Percentiles rank a stretch among this genome's conserved stretches.
Conservation (phyloP, 2,888 invertebrate genomes). For the Pyrochroa serraticornis region DNA sequence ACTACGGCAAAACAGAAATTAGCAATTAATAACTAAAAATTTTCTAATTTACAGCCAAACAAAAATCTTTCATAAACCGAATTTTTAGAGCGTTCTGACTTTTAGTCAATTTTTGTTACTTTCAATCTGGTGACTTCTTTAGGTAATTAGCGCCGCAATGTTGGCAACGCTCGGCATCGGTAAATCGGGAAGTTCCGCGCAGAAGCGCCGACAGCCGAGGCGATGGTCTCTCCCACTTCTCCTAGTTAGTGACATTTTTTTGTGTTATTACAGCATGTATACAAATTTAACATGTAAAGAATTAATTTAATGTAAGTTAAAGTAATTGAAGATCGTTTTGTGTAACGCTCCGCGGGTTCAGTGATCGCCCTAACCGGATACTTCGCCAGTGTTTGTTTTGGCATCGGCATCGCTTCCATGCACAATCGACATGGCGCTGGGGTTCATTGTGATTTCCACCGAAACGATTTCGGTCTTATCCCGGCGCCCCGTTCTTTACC, state of each 20-base stretch:
- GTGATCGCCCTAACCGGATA: not conserved
- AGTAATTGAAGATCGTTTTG: conserved; percentile 5
- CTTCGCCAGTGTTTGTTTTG: conserved; percentile 28
- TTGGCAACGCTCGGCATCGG: conserved; percentile 12
- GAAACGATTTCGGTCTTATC: conserved; percentile 14
- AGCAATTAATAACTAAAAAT: too few relatives aligned
- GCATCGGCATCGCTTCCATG: conserved; percentile 34
- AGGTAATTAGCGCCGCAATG: not conserved
- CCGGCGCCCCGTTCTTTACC: not conserved
- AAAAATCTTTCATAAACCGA: too few relatives aligned
- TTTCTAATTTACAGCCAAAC: too few relatives aligned
- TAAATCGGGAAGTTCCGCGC: conserved; percentile 12
- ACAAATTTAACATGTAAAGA: conserved; percentile 59
- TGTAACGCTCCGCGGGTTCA: not conserved
- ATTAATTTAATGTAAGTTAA: conserved; percentile 48
- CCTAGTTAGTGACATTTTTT: conserved; percentile 56
- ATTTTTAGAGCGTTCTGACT: too few relatives aligned
- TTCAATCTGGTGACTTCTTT: too few relatives aligned
- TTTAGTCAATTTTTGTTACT: too few relatives aligned
- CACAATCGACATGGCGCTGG: conserved; percentile 44
- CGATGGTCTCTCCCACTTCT: conserved; percentile 51
- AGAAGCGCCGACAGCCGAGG: conserved; percentile 1
- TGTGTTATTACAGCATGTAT: conserved; percentile 62
- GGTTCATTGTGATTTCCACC: conserved; percentile 33
- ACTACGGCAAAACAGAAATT: too few relatives aligned